Evolutionary conservation across 1,140 invertebrate genomes (phyloP).

Genomic region (Parapsyche elsis): DNA sequence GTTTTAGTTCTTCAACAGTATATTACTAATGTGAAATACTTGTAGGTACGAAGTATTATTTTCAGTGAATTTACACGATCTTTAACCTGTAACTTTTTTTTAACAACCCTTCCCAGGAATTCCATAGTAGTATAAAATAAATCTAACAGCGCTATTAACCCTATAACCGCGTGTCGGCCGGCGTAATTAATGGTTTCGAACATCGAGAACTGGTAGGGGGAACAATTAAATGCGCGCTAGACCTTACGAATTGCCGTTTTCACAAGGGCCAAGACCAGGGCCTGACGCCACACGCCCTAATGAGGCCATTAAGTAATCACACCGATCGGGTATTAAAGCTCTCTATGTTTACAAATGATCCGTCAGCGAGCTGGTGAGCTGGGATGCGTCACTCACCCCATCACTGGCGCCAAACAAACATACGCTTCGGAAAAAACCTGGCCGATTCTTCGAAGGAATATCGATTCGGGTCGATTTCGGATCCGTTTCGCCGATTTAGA

Average conservation of each 20-base stretch:
- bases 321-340: slow-evolving; percentile 52
- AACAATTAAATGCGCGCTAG: slow-evolving; percentile 46
- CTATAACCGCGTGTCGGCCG: slow-evolving; percentile 42
- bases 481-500: neutral
- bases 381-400: slow-evolving; percentile 47
- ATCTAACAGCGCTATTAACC: slow-evolving; percentile 45
- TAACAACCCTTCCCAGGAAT: too few species aligned
- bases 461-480: neutral
- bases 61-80: too few species aligned
- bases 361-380: slow-evolving; percentile 45
- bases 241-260: slow-evolving; percentile 48
- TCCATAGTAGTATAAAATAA: neutral
- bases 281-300: slow-evolving; percentile 35
- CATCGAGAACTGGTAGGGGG: slow-evolving; percentile 39
- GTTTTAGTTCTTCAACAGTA: too few species aligned
- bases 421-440: neutral
- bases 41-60: neutral
- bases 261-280: slow-evolving; percentile 15
- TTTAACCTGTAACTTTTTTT: too few species aligned
- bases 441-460: neutral
- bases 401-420: slow-evolving; percentile 28
- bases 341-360: slow-evolving; percentile 50
- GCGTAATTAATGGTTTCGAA: slow-evolving; percentile 47
- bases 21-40: too few species aligned
- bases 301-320: slow-evolving; percentile 56